Conservation (phyloP, 2,113 vertebrate genomes). For the Sylvietta virens region DNA sequence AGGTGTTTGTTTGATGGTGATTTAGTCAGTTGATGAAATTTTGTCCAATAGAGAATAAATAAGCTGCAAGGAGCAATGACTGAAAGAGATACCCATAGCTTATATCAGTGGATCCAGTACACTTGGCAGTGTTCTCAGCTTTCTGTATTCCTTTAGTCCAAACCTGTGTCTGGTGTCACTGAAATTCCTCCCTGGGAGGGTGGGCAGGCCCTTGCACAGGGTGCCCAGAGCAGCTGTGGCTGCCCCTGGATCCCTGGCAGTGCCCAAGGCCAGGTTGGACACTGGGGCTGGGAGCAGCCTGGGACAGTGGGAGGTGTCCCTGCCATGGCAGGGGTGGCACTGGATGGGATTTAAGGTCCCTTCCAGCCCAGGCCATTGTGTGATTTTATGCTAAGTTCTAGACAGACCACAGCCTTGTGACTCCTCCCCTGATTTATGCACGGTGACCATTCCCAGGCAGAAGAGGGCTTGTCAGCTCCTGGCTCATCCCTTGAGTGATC, state of each 20-base stretch:
- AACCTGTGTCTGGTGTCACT: not conserved
- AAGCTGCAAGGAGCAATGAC: not conserved
- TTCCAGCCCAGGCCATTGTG: fast-evolving
- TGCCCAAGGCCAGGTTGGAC: not conserved
- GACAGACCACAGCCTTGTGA: not conserved
- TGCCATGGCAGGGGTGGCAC: not conserved
- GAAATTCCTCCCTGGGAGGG: fast-evolving
- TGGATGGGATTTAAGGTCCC: fast-evolving
- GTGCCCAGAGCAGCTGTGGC: not conserved
- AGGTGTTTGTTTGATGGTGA: not conserved
- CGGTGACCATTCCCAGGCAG: not conserved
- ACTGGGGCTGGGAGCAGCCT: not conserved
- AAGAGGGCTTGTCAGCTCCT: not conserved
- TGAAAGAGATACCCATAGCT: not conserved
- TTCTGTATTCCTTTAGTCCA: not conserved
- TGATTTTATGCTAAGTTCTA: not conserved
- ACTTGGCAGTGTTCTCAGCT: not conserved
- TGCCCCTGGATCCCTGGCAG: not conserved
- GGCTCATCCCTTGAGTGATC: not conserved
- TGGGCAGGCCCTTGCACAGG: not conserved
- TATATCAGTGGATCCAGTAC: not conserved
- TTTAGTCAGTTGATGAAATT: not conserved
- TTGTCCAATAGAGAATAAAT: not conserved
- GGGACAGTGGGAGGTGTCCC: not conserved
- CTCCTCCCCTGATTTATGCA: not conserved